These are phyloP conservation scores for Oceanodroma leucorhoa DNA, from an alignment of 2,797 vertebrate species.

Conservation along the genomic window DNA sequence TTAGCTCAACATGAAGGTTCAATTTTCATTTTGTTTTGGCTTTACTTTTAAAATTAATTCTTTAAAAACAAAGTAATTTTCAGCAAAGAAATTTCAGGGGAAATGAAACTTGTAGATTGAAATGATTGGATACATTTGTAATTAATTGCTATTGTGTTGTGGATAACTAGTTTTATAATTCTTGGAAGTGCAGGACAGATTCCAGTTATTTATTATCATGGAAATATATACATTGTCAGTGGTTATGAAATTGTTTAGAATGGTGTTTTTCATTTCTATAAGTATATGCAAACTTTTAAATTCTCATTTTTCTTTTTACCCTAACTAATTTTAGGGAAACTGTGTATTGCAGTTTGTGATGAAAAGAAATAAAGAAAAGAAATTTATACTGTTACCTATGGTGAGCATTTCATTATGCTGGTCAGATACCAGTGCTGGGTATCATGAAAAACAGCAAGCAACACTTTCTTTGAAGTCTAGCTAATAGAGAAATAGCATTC, in stretches of 20 bases:
- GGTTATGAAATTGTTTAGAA: not conserved
- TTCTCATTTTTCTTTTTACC: not conserved
- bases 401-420: constrained; percentile 40
- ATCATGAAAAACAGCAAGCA: constrained; percentile 25
- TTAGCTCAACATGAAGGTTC: not conserved
- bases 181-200: not conserved
- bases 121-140: not conserved
- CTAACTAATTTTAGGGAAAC: not conserved
- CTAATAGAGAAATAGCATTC: constrained; percentile 54
- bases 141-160: not conserved
- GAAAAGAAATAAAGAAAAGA: not conserved
- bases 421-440: not conserved
- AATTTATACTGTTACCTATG: not conserved
- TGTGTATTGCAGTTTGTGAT: not conserved
- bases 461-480: constrained; percentile 25
- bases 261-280: not conserved
- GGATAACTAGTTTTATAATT: not conserved
- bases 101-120: not conserved
- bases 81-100: not conserved
- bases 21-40: not conserved
- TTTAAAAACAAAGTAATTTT: not conserved
- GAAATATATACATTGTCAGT: not conserved
- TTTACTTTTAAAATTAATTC: not conserved
- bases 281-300: not conserved
- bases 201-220: not conserved